Evolutionary conservation across 2,113 vertebrate genomes (phyloP), one percentile per base, ranked within the genome.

Genomic region (Prunella fulvescens): DNA sequence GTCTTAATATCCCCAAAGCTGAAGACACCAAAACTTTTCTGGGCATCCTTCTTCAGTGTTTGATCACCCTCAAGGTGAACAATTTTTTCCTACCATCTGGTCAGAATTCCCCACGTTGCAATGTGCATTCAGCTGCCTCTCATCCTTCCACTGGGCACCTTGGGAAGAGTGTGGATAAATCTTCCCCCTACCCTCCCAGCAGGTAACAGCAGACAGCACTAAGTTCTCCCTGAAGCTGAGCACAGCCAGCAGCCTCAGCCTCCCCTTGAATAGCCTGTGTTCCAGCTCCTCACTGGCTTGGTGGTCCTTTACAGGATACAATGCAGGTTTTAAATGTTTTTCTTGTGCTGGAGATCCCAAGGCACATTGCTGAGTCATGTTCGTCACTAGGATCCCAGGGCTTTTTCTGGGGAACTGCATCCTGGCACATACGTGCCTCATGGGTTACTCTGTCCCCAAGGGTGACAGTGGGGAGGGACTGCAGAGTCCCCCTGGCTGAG

Each of bases 61-160:
- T 48, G 25, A 40, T 28, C 60, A 54, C 3, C 4, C 3, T 65
- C 0, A 0, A 7, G 12, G 19, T 31, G 50, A 77, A 40, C 11
- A 44, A 11, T 20, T 54, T 71, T 82, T 22, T 76, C 35, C 33
- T 48, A 23, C 23, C 3, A 26, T 45, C 44, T 76, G 29, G 23
- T 64, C 44, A 72, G 44, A 82, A 88, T 88, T 50, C 8, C 25
- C 29, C 12, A 7, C 23, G 7, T n/a, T 58, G 51, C 44, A 82
- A 24, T 2, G 1, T 57, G 11, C 35, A 18, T 57, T 42, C 50
- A 58, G 25, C 39, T 67, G 66, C 53, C 23, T 67, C 50, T 76
- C 1, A 0, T 45, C 25, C 37, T 72, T 71, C 48, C 61, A 48
- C 25, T 0, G 1, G 25, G 61, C 42, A 71, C 29, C 24, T 45